Evolutionary conservation across 2,797 vertebrate genomes (phyloP), one percentile per base, ranked within the genome.

Genomic region (Leptoclinus maculatus): DNA sequence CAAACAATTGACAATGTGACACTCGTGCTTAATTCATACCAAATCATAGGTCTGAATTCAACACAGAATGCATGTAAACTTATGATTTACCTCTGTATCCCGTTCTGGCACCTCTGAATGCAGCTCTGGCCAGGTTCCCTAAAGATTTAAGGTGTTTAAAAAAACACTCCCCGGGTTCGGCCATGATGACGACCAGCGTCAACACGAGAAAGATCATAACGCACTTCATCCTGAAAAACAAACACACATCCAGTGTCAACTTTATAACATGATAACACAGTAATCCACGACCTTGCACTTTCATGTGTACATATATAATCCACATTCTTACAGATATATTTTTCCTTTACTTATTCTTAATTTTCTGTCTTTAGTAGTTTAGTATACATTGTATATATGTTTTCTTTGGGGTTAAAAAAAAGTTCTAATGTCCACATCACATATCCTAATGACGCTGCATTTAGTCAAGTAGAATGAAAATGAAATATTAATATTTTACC

Each of bases 101-200:
- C 2, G 0, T 0, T 36, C 2, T 60, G 41, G 25, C 56, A n/a
- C 34, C 73, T 3, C 1, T 34, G 0, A 19, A 8, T 19, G 2
- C 0, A 0, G 7, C 7, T 14, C 11, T 51, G 13, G 47, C 65
- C 2, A 47, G 47, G 12, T 0, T 11, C 32, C 7, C 38, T 0
- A 67, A 11, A 25, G 32, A 17, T 53, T 16, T 27, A 25, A n/a
- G 0, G n/a, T 5, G 13, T 43, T 1, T 66, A 4, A 10, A 3
- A 76, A 81, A 4, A 23, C 5, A 58, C 0, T 87, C 86, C 11
- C 77, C 74, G 2, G 78, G 83, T 45, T 79, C 57, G 17, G 78
- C 78, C 78, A 74, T 74, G 69, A 77, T 66, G 70, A 80, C 41
- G 14, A 84, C 82, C 41, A 84, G 34, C 0, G 69, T 49, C 65